Evolutionary conservation across 2,888 invertebrate species (phyloP), one percentile per base, ranked within the genome.

Genomic region (Leptarthrus brevirostris): DNA sequence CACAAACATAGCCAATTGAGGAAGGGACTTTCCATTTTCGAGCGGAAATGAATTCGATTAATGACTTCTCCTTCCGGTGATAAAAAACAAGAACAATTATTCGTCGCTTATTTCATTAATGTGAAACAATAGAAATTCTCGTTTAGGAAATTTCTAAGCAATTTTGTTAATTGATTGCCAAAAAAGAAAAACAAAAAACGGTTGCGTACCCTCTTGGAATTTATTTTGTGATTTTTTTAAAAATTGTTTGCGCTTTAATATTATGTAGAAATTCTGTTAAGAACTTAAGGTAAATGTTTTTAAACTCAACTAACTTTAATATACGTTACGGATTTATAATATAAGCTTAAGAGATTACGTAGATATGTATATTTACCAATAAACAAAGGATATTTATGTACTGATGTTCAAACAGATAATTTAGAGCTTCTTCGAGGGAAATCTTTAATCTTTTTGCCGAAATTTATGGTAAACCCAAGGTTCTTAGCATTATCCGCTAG

Each of bases 341-440:
- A 56, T 56, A 56, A 56, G 56, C 30, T 56, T 56, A 56, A 56
- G 56, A 56, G 56, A 56, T 56, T 56, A 30, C 56, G 24, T 56
- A 56, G 56, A 56, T 56, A 56, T 44, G 30, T 30, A 44, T 56
- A 56, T 56, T 56, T 56, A 56, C 30, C 26, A 14, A 1, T n/a
- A n/a, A n/a, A n/a, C n/a, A n/a, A n/a, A n/a, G n/a, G n/a, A n/a
- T n/a, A n/a, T n/a, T n/a, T n/a, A n/a, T n/a, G n/a, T n/a, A n/a
- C n/a, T n/a, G n/a, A n/a, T n/a, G n/a, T n/a, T 26, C n/a, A 16
- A 14, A 56, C 3, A 30, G 56, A 56, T 56, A 30, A 30, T 16
- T 34, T 30, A 14, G 56, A 30, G 56, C 56, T 56, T 56, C 30
- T 56, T n/a, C n/a, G n/a, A n/a, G n/a, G n/a, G n/a, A n/a, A n/a